Evolutionary conservation across 2,113 vertebrate species (phyloP).

Genomic region (Melanostigma gelatinosum): DNA sequence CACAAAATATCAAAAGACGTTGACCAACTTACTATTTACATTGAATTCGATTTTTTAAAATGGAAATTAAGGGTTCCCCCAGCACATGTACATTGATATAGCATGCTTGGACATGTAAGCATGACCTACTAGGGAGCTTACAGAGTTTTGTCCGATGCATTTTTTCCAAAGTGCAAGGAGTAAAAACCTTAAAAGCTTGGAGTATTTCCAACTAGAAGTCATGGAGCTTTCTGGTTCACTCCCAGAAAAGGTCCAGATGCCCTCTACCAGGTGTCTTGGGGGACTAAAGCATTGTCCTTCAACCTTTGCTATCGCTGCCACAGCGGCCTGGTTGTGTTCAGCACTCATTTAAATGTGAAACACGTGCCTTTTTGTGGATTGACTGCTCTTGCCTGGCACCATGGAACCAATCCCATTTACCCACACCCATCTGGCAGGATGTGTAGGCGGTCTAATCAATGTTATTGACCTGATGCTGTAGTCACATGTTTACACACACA

Average conservation of each 20-base stretch:
- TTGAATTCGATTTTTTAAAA: neutral
- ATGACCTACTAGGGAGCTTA: no score
- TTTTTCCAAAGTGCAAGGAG: neutral
- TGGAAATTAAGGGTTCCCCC: neutral
- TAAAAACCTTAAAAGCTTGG: neutral
- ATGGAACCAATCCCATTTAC: slow-evolving; percentile 26
- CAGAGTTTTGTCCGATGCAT: neutral
- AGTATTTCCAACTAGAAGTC: neutral
- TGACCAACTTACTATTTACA: neutral
- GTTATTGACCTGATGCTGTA: slow-evolving; percentile 9
- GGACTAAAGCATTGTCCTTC: neutral
- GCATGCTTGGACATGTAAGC: no score
- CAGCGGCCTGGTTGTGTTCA: slow-evolving; percentile 7
- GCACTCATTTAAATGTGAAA: slow-evolving; percentile 18
- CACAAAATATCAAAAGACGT: neutral
- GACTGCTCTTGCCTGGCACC: slow-evolving; percentile 14
- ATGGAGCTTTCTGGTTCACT: neutral
- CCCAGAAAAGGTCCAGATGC: neutral
- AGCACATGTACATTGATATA: neutral
- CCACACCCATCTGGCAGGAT: slow-evolving; percentile 27
- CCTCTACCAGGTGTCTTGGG: no score
- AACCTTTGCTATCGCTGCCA: neutral
- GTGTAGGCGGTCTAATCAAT: slow-evolving; percentile 23
- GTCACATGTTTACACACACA: slow-evolving; percentile 22
- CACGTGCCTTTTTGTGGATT: slow-evolving; percentile 8